phyloP scores from a whole-genome alignment of 2,113 vertebrate genomes.

The Pristiophorus japonicus region DNA sequence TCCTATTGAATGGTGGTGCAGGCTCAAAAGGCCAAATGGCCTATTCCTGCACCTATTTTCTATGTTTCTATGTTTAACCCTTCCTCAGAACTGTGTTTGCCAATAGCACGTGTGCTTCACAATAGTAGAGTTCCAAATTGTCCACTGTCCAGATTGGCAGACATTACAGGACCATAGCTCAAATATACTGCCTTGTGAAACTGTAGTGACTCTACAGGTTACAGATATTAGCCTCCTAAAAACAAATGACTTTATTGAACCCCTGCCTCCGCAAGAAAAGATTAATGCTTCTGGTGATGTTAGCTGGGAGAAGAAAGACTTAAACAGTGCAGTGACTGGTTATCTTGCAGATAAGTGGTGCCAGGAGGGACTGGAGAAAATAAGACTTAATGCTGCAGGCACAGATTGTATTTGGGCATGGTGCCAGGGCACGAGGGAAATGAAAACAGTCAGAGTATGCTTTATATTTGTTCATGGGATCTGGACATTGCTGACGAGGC shows the following conservation, averaged over 20 bases:
- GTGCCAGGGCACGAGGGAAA: not conserved
- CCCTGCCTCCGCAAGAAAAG: not conserved
- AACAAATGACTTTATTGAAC: not conserved
- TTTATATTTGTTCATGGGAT: too few species aligned
- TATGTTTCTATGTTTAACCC: too few species aligned
- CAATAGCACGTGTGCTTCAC: not conserved
- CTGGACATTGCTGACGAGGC: too few species aligned
- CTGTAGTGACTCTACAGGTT: not conserved
- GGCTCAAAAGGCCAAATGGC: too few species aligned
- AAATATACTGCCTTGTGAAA: not conserved
- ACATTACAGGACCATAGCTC: not conserved
- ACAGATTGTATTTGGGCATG: not conserved
- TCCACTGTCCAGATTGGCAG: not conserved
- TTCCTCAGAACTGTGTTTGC: not conserved
- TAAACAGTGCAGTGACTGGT: not conserved
- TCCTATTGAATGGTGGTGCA: too few species aligned
- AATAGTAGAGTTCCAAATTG: not conserved
- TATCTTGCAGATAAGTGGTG: not conserved
- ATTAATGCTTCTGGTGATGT: not conserved
- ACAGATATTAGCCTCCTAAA: not conserved
- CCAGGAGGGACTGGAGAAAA: not conserved
- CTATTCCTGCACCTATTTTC: too few species aligned
- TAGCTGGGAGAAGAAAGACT: not conserved
- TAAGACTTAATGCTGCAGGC: not conserved
- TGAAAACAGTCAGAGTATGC: not conserved